Base-by-base conservation (phyloP, 2,888 invertebrate genomes). In the Lagria hirta region DNA sequence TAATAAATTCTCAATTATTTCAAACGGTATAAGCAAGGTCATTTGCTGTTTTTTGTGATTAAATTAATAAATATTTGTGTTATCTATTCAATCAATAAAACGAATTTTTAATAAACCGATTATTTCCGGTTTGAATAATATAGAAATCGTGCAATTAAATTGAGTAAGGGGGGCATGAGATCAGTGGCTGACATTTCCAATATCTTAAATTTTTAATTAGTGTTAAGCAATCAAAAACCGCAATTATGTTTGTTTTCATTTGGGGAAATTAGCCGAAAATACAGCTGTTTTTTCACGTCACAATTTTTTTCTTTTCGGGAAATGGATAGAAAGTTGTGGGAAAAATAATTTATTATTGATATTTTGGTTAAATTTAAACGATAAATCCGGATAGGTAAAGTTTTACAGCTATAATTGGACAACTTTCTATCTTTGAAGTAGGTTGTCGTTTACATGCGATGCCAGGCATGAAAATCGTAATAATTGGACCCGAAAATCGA, bases 371-470 rank as follows among this genome's bases (percentile, higher is more conserved):
- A 24, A 11, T 10, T 4, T 10, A 13, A n/a, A 5, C n/a, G 13
- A 24, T 12, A 24, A 23, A 23, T 23, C 4, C 8, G 5, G 8
- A 12, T 10, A 8, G 8, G 6, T 13, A 3, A 6, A 24, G 13
- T 24, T 24, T 12, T 6, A 24, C n/a, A 10, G 6, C 10, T 24
- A n/a, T 33, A 22, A 21, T 33, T 33, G 35, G 15, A 17, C 35
- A 26, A 37, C 28, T 37, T 37, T 37, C 37, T 37, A 37, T 8
- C 13, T 4, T 37, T 5, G 20, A 37, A 37, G 37, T 37, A 37
- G 37, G 35, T 11, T 26, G 24, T 13, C 14, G 10, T 20, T 12
- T 27, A 16, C 37, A 28, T 36, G 36, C 36, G 13, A 27, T 36
- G 14, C 27, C 36, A 11, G 13, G 18, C 21, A 37, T 27, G 27